These are phyloP conservation scores for Chymomyza caudatula DNA, from an alignment of 2,888 invertebrate genomes.

Conservation along the genomic window DNA sequence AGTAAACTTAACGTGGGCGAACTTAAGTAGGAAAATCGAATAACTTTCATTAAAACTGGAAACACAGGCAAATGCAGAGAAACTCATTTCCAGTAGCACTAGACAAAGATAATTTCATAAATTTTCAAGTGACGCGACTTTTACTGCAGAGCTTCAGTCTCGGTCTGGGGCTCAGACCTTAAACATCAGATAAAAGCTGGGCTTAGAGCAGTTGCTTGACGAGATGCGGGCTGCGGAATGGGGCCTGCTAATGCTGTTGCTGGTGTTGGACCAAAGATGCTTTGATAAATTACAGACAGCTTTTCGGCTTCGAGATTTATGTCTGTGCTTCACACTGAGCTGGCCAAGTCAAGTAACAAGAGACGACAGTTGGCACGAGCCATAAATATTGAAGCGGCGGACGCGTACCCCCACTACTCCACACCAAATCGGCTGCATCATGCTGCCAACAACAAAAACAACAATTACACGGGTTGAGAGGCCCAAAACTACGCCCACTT, in stretches of 20 bases:
- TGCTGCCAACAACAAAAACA: slow-evolving; percentile 21
- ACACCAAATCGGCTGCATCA: slow-evolving; percentile 61
- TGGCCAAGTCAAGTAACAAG: slow-evolving; percentile 41
- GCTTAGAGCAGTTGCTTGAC: background rate
- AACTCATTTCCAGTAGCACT: slow-evolving; percentile 61
- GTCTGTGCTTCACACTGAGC: background rate
- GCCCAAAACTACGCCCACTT: slow-evolving; percentile 58
- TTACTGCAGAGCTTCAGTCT: slow-evolving; percentile 2
- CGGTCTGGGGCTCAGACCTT: background rate
- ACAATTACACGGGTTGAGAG: slow-evolving; percentile 49
- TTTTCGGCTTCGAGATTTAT: slow-evolving; percentile 8
- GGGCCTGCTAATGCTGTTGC: background rate
- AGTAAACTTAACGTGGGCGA: background rate
- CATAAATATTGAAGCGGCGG: slow-evolving; percentile 53
- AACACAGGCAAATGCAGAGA: slow-evolving; percentile 27
- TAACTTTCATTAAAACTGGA: slow-evolving; percentile 27
- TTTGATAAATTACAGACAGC: slow-evolving; percentile 58
- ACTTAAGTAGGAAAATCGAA: slow-evolving; percentile 6
- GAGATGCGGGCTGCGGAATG: background rate
- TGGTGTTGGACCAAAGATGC: slow-evolving; percentile 35
- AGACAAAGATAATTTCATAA: slow-evolving; percentile 47
- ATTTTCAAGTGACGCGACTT: slow-evolving; percentile 44
- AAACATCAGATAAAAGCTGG: background rate
- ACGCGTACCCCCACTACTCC: slow-evolving; percentile 6
- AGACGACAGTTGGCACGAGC: slow-evolving; percentile 68